Evolutionary conservation across 2,797 vertebrate genomes (phyloP).

Genomic region (Lacerta viridis): DNA sequence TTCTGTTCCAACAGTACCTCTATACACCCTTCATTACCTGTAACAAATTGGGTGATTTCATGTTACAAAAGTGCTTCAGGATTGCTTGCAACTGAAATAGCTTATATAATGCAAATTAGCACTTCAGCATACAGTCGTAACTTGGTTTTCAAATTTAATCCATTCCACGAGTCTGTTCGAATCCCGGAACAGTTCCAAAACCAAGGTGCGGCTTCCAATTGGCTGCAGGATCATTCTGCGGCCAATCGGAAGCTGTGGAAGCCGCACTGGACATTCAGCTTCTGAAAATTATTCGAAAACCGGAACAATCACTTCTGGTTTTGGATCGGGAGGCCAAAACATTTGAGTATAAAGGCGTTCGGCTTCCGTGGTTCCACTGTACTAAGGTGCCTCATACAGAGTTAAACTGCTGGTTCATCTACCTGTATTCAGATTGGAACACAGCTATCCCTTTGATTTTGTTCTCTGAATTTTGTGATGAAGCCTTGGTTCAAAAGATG

Average conservation of each 20-base stretch:
- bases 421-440: neutral
- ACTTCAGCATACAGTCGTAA: neutral
- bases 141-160: too few relatives aligned
- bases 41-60: conserved; percentile 64
- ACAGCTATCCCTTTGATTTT: neutral
- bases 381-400: neutral
- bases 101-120: neutral
- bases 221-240: too few relatives aligned
- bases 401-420: neutral
- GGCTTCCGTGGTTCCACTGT: too few relatives aligned
- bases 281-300: too few relatives aligned
- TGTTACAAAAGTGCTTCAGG: neutral
- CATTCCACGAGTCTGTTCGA: too few relatives aligned
- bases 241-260: too few relatives aligned
- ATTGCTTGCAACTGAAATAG: conserved; percentile 9
- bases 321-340: too few relatives aligned
- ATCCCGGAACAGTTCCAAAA: too few relatives aligned
- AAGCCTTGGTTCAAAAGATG: neutral
- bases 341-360: too few relatives aligned
- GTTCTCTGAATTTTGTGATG: neutral
- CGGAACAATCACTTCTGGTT: too few relatives aligned
- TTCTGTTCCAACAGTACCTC: conserved; percentile 97
- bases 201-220: too few relatives aligned
- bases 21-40: conserved; percentile 95
- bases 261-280: too few relatives aligned